Conservation (phyloP, 1,140 invertebrate species). For the Zaprionus taronus region DNA sequence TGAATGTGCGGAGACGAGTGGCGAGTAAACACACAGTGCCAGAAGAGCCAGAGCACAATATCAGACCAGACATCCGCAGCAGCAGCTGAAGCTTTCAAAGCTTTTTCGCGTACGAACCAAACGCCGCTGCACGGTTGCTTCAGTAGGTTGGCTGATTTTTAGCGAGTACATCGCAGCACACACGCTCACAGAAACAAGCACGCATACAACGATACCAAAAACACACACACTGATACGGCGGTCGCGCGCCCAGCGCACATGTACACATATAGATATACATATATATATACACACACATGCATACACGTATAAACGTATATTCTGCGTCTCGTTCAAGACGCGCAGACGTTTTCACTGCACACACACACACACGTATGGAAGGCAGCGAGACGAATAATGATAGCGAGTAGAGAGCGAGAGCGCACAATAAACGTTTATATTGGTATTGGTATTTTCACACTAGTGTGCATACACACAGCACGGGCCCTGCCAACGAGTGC, state of each 20-base stretch:
- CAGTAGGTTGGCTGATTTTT: slow-evolving; percentile 28
- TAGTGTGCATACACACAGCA: slow-evolving; percentile 73
- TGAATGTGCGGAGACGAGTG: slow-evolving; percentile 36
- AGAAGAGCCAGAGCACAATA: slow-evolving; percentile 13
- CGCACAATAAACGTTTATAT: slow-evolving; percentile 38
- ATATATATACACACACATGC: slow-evolving; percentile 9
- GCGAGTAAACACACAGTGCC: slow-evolving; percentile 22
- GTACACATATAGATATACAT: slow-evolving; percentile 16
- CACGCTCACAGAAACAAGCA: slow-evolving; percentile 33
- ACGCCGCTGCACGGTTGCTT: slow-evolving; percentile 23
- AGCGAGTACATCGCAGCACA: slow-evolving; percentile 50
- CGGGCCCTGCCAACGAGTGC: slow-evolving; percentile 71
- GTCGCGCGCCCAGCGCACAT: slow-evolving; percentile 56
- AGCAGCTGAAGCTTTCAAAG: slow-evolving; percentile 42
- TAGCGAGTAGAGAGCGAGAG: slow-evolving; percentile 49
- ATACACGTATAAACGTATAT: slow-evolving; percentile 33
- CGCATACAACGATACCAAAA: slow-evolving; percentile 20
- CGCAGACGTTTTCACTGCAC: slow-evolving; percentile 44
- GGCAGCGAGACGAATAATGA: slow-evolving; percentile 27
- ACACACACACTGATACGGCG: slow-evolving; percentile 28
- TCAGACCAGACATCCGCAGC: slow-evolving; percentile 14
- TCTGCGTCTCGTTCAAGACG: slow-evolving; percentile 37
- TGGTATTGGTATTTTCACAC: slow-evolving; percentile 65
- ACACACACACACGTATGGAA: slow-evolving; percentile 34
- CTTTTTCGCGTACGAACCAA: slow-evolving; percentile 47